Conservation (phyloP, 2,113 vertebrate genomes). For the Arenaria interpres region DNA sequence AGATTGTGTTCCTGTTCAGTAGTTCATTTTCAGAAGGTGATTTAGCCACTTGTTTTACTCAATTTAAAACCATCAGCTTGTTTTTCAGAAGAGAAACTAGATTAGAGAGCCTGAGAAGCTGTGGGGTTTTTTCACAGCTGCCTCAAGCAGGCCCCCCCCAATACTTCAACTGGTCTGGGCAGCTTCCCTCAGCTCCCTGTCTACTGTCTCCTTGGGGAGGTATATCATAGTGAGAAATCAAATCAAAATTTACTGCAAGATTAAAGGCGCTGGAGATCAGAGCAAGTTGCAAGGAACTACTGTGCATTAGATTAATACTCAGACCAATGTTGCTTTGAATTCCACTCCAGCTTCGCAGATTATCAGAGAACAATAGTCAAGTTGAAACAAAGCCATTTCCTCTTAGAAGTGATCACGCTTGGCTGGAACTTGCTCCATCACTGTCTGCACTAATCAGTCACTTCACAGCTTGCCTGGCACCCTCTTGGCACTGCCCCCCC, state of each 20-base stretch:
- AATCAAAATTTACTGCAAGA: neutral
- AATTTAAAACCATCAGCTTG: neutral
- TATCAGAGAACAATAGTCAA: neutral
- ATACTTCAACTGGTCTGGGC: neutral
- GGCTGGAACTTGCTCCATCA: neutral
- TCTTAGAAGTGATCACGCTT: neutral
- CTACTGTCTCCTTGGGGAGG: neutral
- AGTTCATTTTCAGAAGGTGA: conserved; percentile 4
- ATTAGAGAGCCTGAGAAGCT: neutral
- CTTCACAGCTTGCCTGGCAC: neutral
- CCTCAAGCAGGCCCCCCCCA: neutral
- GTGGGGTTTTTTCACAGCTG: neutral
- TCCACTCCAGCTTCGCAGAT: neutral
- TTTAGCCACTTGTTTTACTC: conserved; percentile 23
- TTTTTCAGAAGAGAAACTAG: neutral
- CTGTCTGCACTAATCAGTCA: neutral
- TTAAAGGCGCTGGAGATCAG: conserved; percentile 20
- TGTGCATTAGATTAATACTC: conserved; percentile 1
- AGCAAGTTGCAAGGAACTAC: neutral
- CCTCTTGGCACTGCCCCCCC: neutral
- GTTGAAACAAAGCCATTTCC: neutral
- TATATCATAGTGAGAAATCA: neutral
- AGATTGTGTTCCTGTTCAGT: neutral
- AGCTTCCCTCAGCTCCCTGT: neutral
- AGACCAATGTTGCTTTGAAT: neutral